Percentiles rank a stretch among this genome's conserved stretches.
Evolutionary conservation across 2,888 invertebrate genomes (phyloP).

Genomic region (Glaucopsyche alexis): DNA sequence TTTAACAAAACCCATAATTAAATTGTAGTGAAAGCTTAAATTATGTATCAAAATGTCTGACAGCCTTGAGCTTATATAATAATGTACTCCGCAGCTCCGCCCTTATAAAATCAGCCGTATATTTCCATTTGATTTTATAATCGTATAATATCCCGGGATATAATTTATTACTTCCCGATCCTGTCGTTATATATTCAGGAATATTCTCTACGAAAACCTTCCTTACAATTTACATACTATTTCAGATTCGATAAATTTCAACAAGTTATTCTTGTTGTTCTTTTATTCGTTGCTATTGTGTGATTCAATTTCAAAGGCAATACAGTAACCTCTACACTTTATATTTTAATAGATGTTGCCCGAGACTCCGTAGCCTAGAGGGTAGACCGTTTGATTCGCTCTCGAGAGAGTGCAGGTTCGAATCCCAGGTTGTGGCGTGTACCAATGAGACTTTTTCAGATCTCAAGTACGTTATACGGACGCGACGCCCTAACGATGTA

Average conservation of each 20-base stretch:
- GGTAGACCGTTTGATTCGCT: no score
- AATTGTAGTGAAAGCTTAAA: no score
- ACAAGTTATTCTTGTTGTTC: neutral
- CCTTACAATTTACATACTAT: neutral
- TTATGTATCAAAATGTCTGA: neutral
- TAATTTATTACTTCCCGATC: conserved; percentile 18
- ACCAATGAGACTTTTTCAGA: no score
- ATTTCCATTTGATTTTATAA: conserved; percentile 25
- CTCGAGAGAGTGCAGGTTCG: no score
- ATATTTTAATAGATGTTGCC: no score
- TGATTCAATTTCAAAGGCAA: neutral
- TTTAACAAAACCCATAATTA: no score
- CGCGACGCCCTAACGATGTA: no score
- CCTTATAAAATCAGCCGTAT: neutral
- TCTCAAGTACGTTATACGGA: no score
- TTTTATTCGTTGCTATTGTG: neutral
- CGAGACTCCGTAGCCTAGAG: no score
- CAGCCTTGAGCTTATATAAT: neutral
- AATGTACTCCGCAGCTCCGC: no score
- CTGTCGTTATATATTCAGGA: conserved; percentile 5
- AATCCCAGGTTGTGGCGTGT: no score
- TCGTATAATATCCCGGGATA: conserved; percentile 1
- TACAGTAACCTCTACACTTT: neutral
- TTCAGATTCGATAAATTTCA: neutral
- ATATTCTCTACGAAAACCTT: conserved; percentile 15